These are phyloP conservation scores for Phalangium opilio DNA, from an alignment of 2,888 invertebrate species.

Conservation along the genomic window DNA sequence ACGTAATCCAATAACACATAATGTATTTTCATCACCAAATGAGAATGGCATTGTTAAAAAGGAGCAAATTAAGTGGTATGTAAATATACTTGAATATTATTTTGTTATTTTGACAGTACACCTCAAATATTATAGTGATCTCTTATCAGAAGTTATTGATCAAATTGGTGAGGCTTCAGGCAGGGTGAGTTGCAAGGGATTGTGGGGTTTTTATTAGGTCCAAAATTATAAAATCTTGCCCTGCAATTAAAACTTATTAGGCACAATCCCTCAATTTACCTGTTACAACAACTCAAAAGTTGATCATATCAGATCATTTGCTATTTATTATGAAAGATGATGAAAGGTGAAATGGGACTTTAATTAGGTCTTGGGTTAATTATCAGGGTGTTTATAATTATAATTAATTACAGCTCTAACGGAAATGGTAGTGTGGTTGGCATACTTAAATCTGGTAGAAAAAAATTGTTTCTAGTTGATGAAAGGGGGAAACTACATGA, in stretches of 20 bases:
- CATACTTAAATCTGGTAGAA: constrained; percentile 72
- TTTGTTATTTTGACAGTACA: no score
- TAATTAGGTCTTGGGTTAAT: no score
- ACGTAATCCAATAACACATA: no score
- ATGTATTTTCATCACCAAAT: no score
- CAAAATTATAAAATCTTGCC: constrained; percentile 24
- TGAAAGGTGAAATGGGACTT: constrained; percentile 5
- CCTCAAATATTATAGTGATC: no score
- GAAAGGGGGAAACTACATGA: constrained; percentile 44
- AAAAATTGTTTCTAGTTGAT: constrained; percentile 61
- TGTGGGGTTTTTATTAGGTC: constrained; percentile 25
- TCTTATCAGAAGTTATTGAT: constrained; percentile 4
- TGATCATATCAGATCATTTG: constrained; percentile 27
- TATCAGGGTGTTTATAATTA: no score
- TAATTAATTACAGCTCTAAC: no score
- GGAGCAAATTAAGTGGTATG: no score
- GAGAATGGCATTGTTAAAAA: no score
- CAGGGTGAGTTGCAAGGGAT: constrained; percentile 2
- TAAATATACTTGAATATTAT: no score
- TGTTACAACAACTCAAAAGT: constrained; percentile 29
- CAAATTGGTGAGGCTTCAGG: constrained; percentile 11
- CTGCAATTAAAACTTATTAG: no score
- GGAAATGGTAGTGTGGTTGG: constrained; percentile 42
- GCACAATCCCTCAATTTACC: constrained; percentile 14
- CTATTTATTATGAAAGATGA: constrained; percentile 31